Evolutionary conservation across 53 echinoderm and acorn worm genomes (phyloP), one percentile per base, ranked within the genome.

Genomic region (Temnopleurus reevesii): DNA sequence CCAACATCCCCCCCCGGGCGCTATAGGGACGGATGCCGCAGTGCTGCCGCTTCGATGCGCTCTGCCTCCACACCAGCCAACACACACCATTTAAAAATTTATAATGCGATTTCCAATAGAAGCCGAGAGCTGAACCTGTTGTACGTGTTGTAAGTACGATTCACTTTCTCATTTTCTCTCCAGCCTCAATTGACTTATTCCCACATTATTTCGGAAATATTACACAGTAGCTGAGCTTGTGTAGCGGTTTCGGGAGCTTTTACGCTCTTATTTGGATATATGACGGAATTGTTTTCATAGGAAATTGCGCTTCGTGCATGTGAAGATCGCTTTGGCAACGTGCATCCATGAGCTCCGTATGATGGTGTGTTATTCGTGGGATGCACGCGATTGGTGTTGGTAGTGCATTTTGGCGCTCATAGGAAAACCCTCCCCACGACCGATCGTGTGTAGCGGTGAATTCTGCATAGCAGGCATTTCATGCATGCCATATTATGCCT

Each of bases 61-160:
- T 5, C 2, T 41, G 24, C 34, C 65, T n/a, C 43, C 71, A 71
- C 36, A 41, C 15, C 9, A 12, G 49, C n/a, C 15, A 35, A 71
- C 38, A n/a, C n/a, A 63, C 63, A 63, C 0, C 63, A 15, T 34
- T 13, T 63, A 63, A n/a, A n/a, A 63, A 63, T 63, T 34, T 63
- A 24, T 45, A 45, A 77, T 45, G 46, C 45, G 26, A 28, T 47
- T 47, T 79, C 51, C 49, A 27, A 79, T 46, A 79, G 55, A 83
- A 55, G 83, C 83, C 38, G 51, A 83, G 38, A 83, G 83, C 83
- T 55, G 55, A 83, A 83, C 83, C 83, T 55, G 83, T 36, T 55
- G 83, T 83, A 28, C 83, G 53, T 55, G 53, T 46, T 49, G 83
- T 83, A 36, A 83, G 83, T 83, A 83, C 23, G 4, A 71, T n/a